Base-by-base conservation (phyloP, 2,888 invertebrate genomes). In the Creontiades dilutus region DNA sequence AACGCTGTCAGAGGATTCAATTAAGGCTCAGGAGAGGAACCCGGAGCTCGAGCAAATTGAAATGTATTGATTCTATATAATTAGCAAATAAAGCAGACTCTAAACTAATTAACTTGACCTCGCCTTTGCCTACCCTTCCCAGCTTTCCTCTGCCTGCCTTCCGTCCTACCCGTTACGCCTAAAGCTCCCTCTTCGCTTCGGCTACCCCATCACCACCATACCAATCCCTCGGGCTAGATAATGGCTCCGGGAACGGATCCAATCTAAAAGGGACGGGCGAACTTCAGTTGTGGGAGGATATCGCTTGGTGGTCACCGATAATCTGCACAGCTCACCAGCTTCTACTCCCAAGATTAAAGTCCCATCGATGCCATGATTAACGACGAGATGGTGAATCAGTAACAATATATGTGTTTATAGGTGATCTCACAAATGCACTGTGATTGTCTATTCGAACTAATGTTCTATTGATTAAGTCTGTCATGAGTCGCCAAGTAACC, bases 21-120 rank as follows among this genome's bases (percentile, higher is more conserved):
- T 88, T 88, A 88, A 78, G 81, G 80, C 37, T 28, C 88, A 78
- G 57, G 28, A 55, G 88, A 86, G 76, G 68, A 86, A 47, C 27
- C 75, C 47, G 47, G 48, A 48, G 86, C 86, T 88, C 80, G 80
- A 57, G 88, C 81, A 88, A 88, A 88, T 88, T 88, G 88, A 81
- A 88, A 88, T 88, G 55, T 88, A 88, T 88, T 88, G 88, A 88
- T 88, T 88, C 88, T 78, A 80, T 88, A 88, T 88, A 88, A 88
- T 88, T 88, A 81, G 81, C 88, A 88, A 88, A 88, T 88, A 88
- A 88, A 88, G 80, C 88, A 80, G 48, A 86, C 86, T 86, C 86
- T 86, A 86, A 86, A 86, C 86, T 86, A 86, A 86, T 86, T 86
- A 86, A 86, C 75, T 86, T 86, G 86, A 86, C 86, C 86, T 86